A percentile compares a stretch with the other conserved stretches of the same genome.
Evolutionary conservation across 2,797 vertebrate genomes (phyloP).

Genomic region (Cyprinella venusta): DNA sequence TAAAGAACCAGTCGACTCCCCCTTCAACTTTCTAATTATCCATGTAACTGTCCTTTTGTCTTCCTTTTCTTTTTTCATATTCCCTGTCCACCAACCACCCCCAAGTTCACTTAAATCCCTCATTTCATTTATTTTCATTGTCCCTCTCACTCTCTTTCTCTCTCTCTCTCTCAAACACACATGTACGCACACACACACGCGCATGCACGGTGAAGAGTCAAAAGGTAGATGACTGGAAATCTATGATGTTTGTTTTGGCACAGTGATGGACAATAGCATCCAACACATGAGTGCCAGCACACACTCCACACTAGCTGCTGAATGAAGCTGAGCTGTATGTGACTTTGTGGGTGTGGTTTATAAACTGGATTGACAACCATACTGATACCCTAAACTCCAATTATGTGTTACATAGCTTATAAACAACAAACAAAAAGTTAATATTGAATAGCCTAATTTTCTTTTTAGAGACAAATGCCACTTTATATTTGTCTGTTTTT

Average conservation of each 20-base stretch:
- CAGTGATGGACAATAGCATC: conserved; percentile 52
- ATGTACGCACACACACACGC: no score
- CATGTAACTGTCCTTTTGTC: conserved; percentile 43
- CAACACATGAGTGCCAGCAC: conserved; percentile 58
- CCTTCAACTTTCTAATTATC: conserved; percentile 10
- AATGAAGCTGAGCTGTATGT: conserved; percentile 44
- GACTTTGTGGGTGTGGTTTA: conserved; percentile 19
- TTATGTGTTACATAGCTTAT: not conserved
- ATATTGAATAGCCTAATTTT: not conserved
- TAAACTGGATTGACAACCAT: not conserved
- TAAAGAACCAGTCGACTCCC: conserved; percentile 48
- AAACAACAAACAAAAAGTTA: not conserved
- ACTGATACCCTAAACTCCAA: not conserved
- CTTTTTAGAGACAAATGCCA: not conserved
- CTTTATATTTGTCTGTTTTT: not conserved
- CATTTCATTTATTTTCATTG: not conserved
- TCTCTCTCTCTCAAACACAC: not conserved
- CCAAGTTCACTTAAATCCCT: not conserved
- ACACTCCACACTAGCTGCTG: conserved; percentile 42
- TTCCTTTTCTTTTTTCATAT: conserved; percentile 29
- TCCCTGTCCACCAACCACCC: not conserved
- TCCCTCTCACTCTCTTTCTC: not conserved
- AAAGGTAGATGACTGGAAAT: conserved; percentile 65
- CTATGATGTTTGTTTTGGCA: conserved; percentile 64
- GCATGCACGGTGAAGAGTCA: not conserved